Percentiles rank a stretch among this genome's conserved stretches.
Conservation (phyloP, 2,797 vertebrate genomes). For the Etheostoma nigrum region DNA sequence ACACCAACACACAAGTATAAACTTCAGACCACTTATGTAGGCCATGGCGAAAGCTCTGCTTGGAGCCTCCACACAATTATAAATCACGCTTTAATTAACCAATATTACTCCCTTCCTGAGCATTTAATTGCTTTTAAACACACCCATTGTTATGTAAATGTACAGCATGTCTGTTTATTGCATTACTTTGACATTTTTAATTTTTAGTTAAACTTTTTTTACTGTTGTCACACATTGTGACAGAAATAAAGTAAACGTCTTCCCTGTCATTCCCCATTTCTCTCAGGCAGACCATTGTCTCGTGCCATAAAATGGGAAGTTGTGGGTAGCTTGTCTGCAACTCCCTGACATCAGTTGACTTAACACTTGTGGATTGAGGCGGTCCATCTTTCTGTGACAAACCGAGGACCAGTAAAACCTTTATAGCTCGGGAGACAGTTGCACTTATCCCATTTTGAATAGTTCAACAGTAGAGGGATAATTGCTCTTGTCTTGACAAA, state of each 20-base stretch:
- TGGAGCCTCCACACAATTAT: too few species aligned
- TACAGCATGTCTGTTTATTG: neutral
- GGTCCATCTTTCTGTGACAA: neutral
- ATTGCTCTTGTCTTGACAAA: neutral
- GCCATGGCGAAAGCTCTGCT: too few species aligned
- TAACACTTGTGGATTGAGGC: constrained; percentile 3
- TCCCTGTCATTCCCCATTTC: constrained; percentile 21
- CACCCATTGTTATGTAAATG: neutral
- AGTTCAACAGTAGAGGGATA: neutral
- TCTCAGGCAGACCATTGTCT: constrained; percentile 19
- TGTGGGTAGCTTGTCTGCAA: neutral
- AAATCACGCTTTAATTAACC: too few species aligned
- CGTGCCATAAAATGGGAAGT: constrained; percentile 23
- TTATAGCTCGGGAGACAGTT: neutral
- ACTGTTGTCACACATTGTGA: too few species aligned
- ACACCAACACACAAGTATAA: too few species aligned
- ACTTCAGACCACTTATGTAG: too few species aligned
- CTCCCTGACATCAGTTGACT: neutral
- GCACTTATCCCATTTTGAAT: neutral
- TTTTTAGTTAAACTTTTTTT: too few species aligned
- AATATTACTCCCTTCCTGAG: too few species aligned
- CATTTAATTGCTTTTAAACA: too few species aligned
- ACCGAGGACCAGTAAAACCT: neutral
- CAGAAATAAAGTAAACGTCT: neutral
- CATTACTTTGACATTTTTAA: neutral